These are phyloP conservation scores for Pangasius mekongensis DNA, from an alignment of 2,797 vertebrate genomes.

Conservation along the genomic window DNA sequence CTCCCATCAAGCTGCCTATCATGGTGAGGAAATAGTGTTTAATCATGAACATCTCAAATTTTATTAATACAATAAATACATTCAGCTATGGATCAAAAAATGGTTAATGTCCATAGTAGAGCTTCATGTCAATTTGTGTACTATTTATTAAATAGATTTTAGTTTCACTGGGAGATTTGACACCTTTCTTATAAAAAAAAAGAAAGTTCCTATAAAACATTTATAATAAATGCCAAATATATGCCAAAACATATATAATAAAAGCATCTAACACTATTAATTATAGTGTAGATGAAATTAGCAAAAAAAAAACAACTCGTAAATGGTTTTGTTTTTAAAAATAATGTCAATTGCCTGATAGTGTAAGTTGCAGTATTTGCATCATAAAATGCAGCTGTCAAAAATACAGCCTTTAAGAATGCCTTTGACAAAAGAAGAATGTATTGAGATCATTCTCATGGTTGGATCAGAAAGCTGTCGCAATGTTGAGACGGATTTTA, in stretches of 20 bases:
- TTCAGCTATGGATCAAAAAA: neutral
- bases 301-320: neutral
- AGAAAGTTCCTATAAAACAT: neutral
- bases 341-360: neutral
- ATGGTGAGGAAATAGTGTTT: constrained; percentile 68
- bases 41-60: neutral
- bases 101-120: neutral
- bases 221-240: too few species aligned
- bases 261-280: neutral
- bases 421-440: too few species aligned
- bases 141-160: neutral
- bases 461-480: too few species aligned
- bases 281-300: neutral
- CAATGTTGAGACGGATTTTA: too few species aligned
- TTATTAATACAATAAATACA: neutral
- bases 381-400: neutral
- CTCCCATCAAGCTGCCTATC: constrained; percentile 69
- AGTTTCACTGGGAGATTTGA: neutral
- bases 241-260: neutral
- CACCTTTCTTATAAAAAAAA: neutral
- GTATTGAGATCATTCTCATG: too few species aligned
- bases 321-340: neutral
- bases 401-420: too few species aligned
- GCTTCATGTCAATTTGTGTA: neutral
- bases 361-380: neutral